A percentile compares a stretch with the other conserved stretches of the same genome.
These are phyloP conservation scores for Dichetophora obliterata DNA, from an alignment of 2,888 invertebrate genomes.

Conservation along the genomic window DNA sequence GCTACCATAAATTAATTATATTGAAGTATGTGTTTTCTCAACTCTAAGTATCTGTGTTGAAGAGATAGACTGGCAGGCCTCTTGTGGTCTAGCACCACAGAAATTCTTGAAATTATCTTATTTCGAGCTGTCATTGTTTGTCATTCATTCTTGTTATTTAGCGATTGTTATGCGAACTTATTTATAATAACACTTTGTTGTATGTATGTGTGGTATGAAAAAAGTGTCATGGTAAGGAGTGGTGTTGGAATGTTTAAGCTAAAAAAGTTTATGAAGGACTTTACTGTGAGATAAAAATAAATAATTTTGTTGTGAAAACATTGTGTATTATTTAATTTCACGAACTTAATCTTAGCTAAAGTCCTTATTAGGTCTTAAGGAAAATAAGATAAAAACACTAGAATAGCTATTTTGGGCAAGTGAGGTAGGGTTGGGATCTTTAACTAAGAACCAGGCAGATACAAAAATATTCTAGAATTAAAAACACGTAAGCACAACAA, in stretches of 20 bases:
- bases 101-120: neutral
- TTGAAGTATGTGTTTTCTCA: neutral
- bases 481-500: too few relatives aligned
- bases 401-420: too few relatives aligned
- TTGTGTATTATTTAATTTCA: too few relatives aligned
- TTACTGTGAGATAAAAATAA: neutral
- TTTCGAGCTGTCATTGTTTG: slow-evolving; percentile 16
- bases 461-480: too few relatives aligned
- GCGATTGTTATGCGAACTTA: neutral
- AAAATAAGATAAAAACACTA: too few relatives aligned
- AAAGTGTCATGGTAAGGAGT: neutral
- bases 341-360: too few relatives aligned
- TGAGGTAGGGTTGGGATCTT: too few relatives aligned
- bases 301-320: neutral
- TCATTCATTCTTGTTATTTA: neutral
- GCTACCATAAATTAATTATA: slow-evolving; percentile 9
- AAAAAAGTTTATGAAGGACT: neutral
- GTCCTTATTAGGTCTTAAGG: too few relatives aligned
- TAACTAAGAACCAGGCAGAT: too few relatives aligned
- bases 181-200: neutral
- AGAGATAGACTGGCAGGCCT: neutral
- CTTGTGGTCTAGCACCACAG: neutral
- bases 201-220: too few relatives aligned
- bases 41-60: neutral
- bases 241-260: neutral